Conservation (phyloP, 2,888 invertebrate species). For the Diarsia rubi region DNA sequence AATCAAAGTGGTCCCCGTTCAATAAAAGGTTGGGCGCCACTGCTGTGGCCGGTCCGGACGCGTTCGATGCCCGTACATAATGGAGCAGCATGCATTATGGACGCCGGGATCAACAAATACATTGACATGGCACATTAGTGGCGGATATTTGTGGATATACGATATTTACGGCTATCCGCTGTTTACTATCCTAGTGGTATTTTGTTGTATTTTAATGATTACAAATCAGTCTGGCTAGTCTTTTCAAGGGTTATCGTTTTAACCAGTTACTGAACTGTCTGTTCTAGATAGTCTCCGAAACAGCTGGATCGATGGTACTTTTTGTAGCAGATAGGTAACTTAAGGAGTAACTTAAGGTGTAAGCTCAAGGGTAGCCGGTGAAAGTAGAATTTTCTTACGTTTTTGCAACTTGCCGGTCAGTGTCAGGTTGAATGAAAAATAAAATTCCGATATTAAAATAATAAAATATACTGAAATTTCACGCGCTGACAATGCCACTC, state of each 20-base stretch:
- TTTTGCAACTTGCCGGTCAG: not conserved
- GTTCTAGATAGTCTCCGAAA: no score
- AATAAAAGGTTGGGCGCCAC: constrained; percentile 1
- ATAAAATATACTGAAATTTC: not conserved
- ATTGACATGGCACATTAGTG: constrained; percentile 61
- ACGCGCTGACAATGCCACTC: not conserved
- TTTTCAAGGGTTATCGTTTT: not conserved
- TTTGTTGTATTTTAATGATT: constrained; percentile 5
- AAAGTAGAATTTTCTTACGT: not conserved
- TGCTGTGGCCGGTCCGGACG: constrained; percentile 1
- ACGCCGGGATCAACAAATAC: constrained; percentile 69
- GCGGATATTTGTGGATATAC: constrained; percentile 43
- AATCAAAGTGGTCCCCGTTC: not conserved
- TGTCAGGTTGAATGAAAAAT: not conserved
- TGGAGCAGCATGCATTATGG: constrained; percentile 78
- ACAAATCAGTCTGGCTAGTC: not conserved
- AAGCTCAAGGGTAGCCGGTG: not conserved
- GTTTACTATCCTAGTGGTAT: not conserved
- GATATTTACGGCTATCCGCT: constrained; percentile 8
- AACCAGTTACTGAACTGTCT: not conserved
- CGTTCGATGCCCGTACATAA: constrained; percentile 77
- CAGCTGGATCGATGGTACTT: no score
- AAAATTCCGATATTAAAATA: not conserved
- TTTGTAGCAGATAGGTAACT: no score
- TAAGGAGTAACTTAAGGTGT: no score